Percentiles rank a stretch among this genome's conserved stretches.
Evolutionary conservation across 30 jellyfish, hydroid and myxozoan genomes (phyloP).

Genomic region (Pseudorhiza aurosa): DNA sequence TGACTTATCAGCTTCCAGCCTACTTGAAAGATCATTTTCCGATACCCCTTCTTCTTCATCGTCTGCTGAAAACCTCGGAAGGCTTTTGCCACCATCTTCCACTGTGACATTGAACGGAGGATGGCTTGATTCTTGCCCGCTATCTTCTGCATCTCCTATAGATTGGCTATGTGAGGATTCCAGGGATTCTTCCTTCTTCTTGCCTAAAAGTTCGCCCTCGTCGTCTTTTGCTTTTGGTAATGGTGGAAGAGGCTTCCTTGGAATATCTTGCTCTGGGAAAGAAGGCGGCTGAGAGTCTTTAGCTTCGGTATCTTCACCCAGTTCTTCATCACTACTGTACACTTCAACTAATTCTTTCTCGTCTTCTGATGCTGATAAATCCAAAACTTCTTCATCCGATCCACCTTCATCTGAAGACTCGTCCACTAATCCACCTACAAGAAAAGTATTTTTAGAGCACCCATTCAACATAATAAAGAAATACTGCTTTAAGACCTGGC

Average conservation of each 20-base stretch:
- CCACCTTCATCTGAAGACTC: constrained; percentile 72
- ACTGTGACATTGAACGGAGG: too few species aligned
- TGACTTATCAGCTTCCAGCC: neutral
- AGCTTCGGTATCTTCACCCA: neutral
- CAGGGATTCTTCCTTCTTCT: neutral
- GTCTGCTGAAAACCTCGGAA: constrained; percentile 6
- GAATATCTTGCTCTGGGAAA: constrained; percentile 1
- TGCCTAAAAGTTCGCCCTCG: neutral
- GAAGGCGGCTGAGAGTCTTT: constrained; percentile 16
- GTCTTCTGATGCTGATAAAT: constrained; percentile 67
- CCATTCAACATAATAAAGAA: too few species aligned
- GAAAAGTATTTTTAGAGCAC: too few species aligned
- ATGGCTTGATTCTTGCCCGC: too few species aligned
- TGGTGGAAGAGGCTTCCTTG: constrained; percentile 56
- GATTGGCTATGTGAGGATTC: neutral
- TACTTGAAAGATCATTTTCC: neutral
- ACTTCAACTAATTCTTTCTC: constrained; percentile 47
- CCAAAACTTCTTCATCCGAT: constrained; percentile 75
- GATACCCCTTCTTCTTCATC: constrained; percentile 22
- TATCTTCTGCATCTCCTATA: neutral
- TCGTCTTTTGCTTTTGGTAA: constrained; percentile 3
- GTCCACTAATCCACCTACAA: constrained; percentile 45
- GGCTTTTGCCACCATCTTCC: neutral
- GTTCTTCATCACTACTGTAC: constrained; percentile 52
- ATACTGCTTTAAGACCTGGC: too few species aligned